Conservation (phyloP, 2,113 vertebrate genomes). For the Baryphthengus martii region DNA sequence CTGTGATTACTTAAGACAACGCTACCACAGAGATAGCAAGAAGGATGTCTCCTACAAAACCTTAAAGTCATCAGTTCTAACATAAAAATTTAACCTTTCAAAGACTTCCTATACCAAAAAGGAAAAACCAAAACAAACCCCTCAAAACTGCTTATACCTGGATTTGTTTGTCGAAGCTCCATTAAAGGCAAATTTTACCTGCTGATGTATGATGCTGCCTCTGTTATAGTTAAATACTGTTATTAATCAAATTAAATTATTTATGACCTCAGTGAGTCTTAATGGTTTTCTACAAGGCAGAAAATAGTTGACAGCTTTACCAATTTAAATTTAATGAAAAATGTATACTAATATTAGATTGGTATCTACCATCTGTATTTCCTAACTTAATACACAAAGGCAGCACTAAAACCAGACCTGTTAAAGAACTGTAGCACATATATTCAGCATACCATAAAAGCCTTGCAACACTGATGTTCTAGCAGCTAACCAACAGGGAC, state of each 20-base stretch:
- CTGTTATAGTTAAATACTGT: conserved; percentile 34
- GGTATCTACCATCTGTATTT: neutral
- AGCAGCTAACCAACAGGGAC: neutral
- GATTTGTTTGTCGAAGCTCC: conserved; percentile 40
- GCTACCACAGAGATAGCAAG: neutral
- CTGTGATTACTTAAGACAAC: conserved; percentile 19
- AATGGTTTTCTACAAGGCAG: neutral
- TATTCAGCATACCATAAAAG: neutral
- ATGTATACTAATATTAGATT: neutral
- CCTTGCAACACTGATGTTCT: neutral
- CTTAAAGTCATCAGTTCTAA: conserved; percentile 63
- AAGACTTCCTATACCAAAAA: neutral
- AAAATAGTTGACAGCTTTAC: conserved; percentile 37
- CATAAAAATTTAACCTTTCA: conserved; percentile 58
- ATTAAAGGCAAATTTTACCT: conserved; percentile 57
- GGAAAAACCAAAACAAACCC: neutral
- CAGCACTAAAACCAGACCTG: neutral
- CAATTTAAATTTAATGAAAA: conserved; percentile 25
- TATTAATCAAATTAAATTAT: conserved; percentile 68
- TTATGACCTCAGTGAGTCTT: conserved; percentile 42
- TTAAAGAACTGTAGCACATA: neutral
- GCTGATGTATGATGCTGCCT: conserved; percentile 7
- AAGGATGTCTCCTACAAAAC: conserved; percentile 15
- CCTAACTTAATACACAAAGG: neutral
- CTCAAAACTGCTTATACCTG: conserved; percentile 47